Base-by-base conservation (phyloP, 2,888 invertebrate species). In the Temnothorax rugatulus region DNA sequence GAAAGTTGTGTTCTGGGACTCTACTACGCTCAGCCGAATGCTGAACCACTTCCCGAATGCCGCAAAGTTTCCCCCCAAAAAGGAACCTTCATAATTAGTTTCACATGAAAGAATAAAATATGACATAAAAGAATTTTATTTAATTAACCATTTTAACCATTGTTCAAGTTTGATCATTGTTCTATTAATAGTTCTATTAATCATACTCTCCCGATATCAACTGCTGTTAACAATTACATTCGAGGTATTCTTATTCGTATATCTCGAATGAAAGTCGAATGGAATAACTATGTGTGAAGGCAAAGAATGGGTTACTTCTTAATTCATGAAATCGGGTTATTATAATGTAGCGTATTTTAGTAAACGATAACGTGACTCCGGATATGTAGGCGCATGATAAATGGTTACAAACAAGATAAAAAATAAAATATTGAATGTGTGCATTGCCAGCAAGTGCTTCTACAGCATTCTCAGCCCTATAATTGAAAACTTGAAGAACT, bases 381-480 rank as follows among this genome's bases (percentile, higher is more conserved):
- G 29, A 69, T 57, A 66, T 69, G 47, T 73, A 71, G 63, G 13
- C 86, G 73, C 44, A 90, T 89, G 90, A 83, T 81, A 76, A 86
- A 87, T 90, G 88, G 63, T 63, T 83, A 74, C 57, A 82, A 81
- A 63, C 61, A 88, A 86, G 57, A 84, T 86, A 86, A 86, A 76
- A 84, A 82, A 88, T 84, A 54, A 90, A 90, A 91, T 87, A 89
- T 86, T 88, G 74, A 88, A 92, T 82, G 54, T 90, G 94, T 93
- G 93, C 94, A 93, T 92, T 92, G 93, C 92, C 90, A 91, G 93
- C 93, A 87, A 90, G 93, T 94, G 94, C 93, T 88, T 91, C 92
- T 92, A 93, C 85, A 88, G 90, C 91, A 85, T 89, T 63, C 82
- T 63, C 82, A 86, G 69, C 66, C 68, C 79, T 75, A 63, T 84